These are phyloP conservation scores for Aspidoscelis tigris DNA, from an alignment of 2,113 vertebrate species.

Conservation along the genomic window DNA sequence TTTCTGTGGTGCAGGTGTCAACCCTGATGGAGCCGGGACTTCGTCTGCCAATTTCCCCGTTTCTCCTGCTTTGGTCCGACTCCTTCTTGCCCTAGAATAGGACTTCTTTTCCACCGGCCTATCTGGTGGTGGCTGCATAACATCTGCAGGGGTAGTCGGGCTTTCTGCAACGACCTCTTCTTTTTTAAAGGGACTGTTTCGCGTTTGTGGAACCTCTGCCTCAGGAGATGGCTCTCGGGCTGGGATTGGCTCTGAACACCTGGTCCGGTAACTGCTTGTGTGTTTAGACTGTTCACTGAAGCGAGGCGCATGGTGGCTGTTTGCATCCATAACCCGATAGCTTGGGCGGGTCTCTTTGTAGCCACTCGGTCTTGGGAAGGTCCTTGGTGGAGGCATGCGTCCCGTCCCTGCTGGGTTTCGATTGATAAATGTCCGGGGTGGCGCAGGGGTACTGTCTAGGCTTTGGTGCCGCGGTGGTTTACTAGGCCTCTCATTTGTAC, in stretches of 20 bases:
- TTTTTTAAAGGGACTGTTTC: conserved; percentile 65
- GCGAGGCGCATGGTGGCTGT: conserved; percentile 51
- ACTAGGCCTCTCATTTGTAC: conserved; percentile 73
- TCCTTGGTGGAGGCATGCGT: conserved; percentile 71
- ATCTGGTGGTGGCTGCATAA: conserved; percentile 74
- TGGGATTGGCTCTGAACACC: conserved; percentile 65
- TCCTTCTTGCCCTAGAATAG: conserved; percentile 91
- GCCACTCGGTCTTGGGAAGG: conserved; percentile 71
- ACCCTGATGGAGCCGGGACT: conserved; percentile 63
- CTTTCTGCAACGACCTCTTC: conserved; percentile 71
- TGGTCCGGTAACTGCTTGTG: conserved; percentile 66
- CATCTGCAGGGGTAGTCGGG: conserved; percentile 56
- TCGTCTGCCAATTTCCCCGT: conserved; percentile 89
- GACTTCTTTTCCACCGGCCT: conserved; percentile 93
- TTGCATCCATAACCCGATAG: conserved; percentile 65
- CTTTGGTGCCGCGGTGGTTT: conserved; percentile 77
- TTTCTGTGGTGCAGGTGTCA: conserved; percentile 62
- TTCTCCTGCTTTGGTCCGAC: conserved; percentile 89
- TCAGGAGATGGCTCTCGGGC: conserved; percentile 72
- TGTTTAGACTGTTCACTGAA: conserved; percentile 69
- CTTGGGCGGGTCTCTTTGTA: conserved; percentile 77
- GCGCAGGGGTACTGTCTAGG: conserved; percentile 46
- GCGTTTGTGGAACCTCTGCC: conserved; percentile 44
- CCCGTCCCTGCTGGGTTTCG: conserved; percentile 69
- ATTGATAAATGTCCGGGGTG: conserved; percentile 75